Base-by-base conservation (phyloP, 1,140 invertebrate genomes). In the Branchinecta lindahli region DNA sequence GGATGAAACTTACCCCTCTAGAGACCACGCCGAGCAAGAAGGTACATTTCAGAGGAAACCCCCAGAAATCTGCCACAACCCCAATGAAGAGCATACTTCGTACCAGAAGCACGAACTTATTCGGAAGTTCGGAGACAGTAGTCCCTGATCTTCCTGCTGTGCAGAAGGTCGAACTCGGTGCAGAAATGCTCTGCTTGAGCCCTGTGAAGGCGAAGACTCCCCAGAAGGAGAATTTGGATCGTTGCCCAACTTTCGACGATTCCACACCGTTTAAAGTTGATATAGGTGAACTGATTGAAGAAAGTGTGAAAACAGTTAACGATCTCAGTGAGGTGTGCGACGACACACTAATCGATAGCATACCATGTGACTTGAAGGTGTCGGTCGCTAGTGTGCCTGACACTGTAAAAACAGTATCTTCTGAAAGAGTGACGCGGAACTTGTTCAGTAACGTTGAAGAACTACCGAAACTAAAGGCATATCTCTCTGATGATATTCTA, bases 51-150 rank as follows among this genome's bases (percentile, higher is more conserved):
- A 20, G 52, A 61, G 2, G 52, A 1, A 61, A 2, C 4, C 52
- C 52, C 12, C 12, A 61, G 52, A 61, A 61, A 61, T 33, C 33
- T 33, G 18, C 52, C 18, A 12, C 18, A 61, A 61, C 52, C 52
- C 52, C 52, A 20, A 61, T 20, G 18, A 61, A 61, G 52, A 61
- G 52, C 52, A 61, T 61, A 61, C 52, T 61, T 20, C 52, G 52
- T 12, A 61, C 52, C 18, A 12, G 52, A 61, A 61, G 52, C 18
- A 15, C 12, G 2, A 61, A 61, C 18, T 20, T 61, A 20, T 61
- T 61, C 6, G 52, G 52, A 20, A 33, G 33, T 33, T 33, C 33
- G 33, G 33, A 33, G 33, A 3, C 33, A 33, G 52, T 15, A 20
- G 18, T 61, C 18, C 18, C 52, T 61, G 12, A 61, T 61, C 18